These are phyloP conservation scores for Drosophila athabasca DNA, from an alignment of 1,140 invertebrate species.

Conservation along the genomic window DNA sequence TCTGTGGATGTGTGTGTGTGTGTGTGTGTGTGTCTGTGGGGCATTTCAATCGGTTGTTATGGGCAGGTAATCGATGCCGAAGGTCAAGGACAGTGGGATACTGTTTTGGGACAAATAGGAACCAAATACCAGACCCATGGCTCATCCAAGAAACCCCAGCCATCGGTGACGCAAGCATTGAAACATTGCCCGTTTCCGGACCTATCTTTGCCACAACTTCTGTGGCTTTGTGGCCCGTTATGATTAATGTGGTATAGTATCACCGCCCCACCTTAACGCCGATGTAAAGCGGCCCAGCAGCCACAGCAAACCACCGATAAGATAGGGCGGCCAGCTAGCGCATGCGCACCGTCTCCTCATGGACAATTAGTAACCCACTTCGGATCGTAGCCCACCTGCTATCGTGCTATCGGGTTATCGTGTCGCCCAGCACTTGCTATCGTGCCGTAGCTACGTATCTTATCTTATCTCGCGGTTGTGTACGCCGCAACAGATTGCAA, in stretches of 20 bases:
- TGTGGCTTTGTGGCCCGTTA: slow-evolving; percentile 48
- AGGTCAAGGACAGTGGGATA: slow-evolving; percentile 13
- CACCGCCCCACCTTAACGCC: slow-evolving; percentile 43
- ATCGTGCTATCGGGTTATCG: slow-evolving; percentile 54
- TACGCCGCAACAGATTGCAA: slow-evolving; percentile 63
- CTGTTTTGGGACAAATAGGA: not conserved
- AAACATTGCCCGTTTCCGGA: slow-evolving; percentile 13
- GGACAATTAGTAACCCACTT: slow-evolving; percentile 62
- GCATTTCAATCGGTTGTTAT: slow-evolving; percentile 19
- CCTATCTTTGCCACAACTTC: slow-evolving; percentile 20
- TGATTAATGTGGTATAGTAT: slow-evolving; percentile 53
- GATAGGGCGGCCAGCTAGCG: slow-evolving; percentile 37
- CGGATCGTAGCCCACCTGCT: slow-evolving; percentile 53
- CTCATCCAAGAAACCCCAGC: slow-evolving; percentile 7
- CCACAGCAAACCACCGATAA: slow-evolving; percentile 47
- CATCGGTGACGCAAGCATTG: slow-evolving; percentile 34
- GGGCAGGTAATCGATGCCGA: slow-evolving; percentile 19
- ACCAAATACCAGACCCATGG: slow-evolving; percentile 30
- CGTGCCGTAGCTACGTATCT: slow-evolving; percentile 5
- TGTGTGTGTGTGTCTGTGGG: not conserved
- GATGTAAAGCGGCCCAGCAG: slow-evolving; percentile 9
- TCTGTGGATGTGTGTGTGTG: not conserved
- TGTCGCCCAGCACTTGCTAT: slow-evolving; percentile 54
- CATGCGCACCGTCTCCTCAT: slow-evolving; percentile 46
- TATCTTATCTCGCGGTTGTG: slow-evolving; percentile 62